Evolutionary conservation across 2,113 vertebrate species (phyloP), one percentile per base, ranked within the genome.

Genomic region (Theristicus caerulescens): DNA sequence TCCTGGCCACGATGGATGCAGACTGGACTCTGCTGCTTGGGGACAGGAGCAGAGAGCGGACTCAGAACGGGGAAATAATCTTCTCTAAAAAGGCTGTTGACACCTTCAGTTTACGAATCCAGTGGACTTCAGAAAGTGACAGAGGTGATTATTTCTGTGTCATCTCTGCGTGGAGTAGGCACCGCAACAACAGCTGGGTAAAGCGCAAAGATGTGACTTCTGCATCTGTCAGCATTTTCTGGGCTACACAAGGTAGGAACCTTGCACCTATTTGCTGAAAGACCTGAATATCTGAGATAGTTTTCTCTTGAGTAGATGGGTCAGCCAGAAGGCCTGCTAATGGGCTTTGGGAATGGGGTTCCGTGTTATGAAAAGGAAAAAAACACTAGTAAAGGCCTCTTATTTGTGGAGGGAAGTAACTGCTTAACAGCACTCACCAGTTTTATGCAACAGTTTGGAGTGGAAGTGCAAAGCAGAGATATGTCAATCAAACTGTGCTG

Each of bases 51-150:
- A 97, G 90, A 22, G 98, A 98, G 17, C 91, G 98, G 49, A 95
- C 98, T 95, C 98, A 97, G 83, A 98, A 97, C 0, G 99, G 99
- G 9, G 97, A 96, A 78, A 95, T 99, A 14, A 98, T 98, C 57
- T 97, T 99, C 57, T 98, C 58, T n/a, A 98, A 98, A 74, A 97
- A 96, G 61, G 96, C 96, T 32, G 93, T 88, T 9, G 89, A 98
- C 96, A 98, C 97, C 0, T 99, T 99, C 96, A 99, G 94, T 54
- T 98, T 99, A 89, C 98, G 98, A 29, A 98, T 99, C 91, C 98
- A 99, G 64, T 99, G 98, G 94, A 99, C 99, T 20, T 97, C 98
- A 59, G 98, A 99, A 79, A 94, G 97, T 11, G 99, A 99, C 96
- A 97, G 98, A 93, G 99, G 99, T 47, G 97, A 93, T 94, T 99